Conservation (phyloP, 2,888 invertebrate species). For the Drosophila conformis region DNA sequence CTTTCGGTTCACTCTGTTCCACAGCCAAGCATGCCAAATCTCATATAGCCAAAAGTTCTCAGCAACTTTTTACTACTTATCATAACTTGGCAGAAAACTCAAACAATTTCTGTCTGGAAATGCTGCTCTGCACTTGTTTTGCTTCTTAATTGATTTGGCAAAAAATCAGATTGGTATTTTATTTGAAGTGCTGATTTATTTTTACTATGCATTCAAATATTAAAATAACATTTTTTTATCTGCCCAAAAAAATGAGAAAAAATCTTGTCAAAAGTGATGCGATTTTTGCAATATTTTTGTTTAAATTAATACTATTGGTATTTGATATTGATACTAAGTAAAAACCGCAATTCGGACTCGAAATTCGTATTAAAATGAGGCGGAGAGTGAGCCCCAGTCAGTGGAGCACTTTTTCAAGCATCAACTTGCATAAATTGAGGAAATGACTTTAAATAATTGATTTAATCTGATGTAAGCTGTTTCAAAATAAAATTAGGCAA, state of each 20-base stretch:
- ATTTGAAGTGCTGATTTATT: background rate
- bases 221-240: background rate
- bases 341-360: too few relatives aligned
- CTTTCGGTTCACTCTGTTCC: conserved; percentile 40
- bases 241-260: background rate
- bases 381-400: background rate
- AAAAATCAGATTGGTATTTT: background rate
- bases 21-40: conserved; percentile 45
- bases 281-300: too few relatives aligned
- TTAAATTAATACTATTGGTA: too few relatives aligned
- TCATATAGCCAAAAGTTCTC: conserved; percentile 30
- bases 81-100: conserved; percentile 14
- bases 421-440: background rate
- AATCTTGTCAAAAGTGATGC: background rate
- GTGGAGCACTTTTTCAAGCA: background rate
- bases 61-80: conserved; percentile 21
- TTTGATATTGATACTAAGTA: too few relatives aligned
- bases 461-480: conserved; percentile 23
- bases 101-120: background rate
- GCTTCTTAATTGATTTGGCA: conserved; percentile 8
- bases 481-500: conserved; percentile 59
- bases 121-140: conserved; percentile 2
- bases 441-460: background rate
- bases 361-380: background rate
- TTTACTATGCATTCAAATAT: background rate